Base-by-base conservation (phyloP, 2,888 invertebrate species). In the Strigamia maritima region DNA sequence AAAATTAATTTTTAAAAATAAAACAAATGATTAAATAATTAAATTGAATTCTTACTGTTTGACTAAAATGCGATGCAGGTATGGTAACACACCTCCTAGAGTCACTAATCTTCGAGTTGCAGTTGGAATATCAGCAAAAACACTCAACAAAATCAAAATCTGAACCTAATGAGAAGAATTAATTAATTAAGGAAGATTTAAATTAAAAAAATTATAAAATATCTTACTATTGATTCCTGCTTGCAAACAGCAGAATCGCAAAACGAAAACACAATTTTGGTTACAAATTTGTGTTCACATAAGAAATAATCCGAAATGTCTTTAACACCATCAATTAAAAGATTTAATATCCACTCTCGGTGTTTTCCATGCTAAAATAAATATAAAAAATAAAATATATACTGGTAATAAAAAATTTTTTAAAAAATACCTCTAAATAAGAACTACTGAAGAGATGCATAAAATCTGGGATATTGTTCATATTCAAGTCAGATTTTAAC, bases 261-360 rank as follows among this genome's bases (percentile, higher is more conserved):
- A 65, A 12, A 65, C 22, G 60, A 65, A 4, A 65, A 12, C 1
- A 65, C 22, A 24, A 24, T 65, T 65, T 65, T 65, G 10, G 8
- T 24, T 12, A 65, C 4, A 24, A 24, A 24, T 8, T 65, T 12
- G 14, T 65, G 19, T 65, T 65, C 60, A 19, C 60, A 65, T 19
- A 65, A 1, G 22, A 24, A 65, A 65, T 65, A 65, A 65, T 65
- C 60, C 12, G 14, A 12, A 22, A 16, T 7, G 22, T 65, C 60
- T 22, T 65, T 65, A 24, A 65, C 22, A n/a, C 60, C 60, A 8
- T 65, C 60, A 65, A 65, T 19, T 65, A 65, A 65, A 65, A 65
- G 60, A n/a, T 65, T 16, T 12, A 65, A 24, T 65, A 65, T 24
- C 60, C 60, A 65, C 60, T 22, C 19, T 24, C 24, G 60, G 7